Conservation (phyloP, 2,113 vertebrate species). For the Dromas ardeola region DNA sequence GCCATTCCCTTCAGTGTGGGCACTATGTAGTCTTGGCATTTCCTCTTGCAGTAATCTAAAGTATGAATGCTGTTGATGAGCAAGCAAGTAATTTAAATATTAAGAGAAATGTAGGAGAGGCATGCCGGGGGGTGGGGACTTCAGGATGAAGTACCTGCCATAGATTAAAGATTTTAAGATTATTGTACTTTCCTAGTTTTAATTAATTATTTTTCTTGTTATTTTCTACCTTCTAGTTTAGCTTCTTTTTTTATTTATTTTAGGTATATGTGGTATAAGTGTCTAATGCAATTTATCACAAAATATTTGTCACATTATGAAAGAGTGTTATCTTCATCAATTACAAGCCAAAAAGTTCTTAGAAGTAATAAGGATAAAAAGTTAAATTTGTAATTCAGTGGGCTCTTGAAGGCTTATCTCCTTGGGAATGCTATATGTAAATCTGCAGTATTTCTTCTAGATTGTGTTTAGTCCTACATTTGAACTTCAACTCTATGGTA, state of each 20-base stretch:
- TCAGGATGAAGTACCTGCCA: background rate
- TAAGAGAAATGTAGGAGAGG: background rate
- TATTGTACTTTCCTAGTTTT: background rate
- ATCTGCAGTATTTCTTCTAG: background rate
- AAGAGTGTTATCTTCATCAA: background rate
- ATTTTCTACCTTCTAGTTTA: background rate
- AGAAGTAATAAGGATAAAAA: background rate
- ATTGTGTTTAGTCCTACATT: background rate
- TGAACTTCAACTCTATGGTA: background rate
- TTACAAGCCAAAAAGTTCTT: background rate
- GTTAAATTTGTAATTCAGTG: background rate
- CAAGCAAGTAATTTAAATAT: background rate
- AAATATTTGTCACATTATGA: background rate
- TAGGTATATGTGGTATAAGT: background rate
- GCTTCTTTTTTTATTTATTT: background rate
- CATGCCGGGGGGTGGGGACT: background rate
- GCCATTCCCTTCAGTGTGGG: background rate
- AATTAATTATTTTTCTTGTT: background rate
- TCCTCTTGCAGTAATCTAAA: background rate
- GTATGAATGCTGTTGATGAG: background rate
- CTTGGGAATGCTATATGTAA: background rate
- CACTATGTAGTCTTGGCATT: background rate
- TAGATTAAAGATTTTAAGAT: background rate
- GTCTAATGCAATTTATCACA: background rate
- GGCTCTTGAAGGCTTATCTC: background rate